Percentiles rank a stretch among this genome's conserved stretches.
Conservation (phyloP, 1,140 invertebrate species). For the Drosophila ohnishii region DNA sequence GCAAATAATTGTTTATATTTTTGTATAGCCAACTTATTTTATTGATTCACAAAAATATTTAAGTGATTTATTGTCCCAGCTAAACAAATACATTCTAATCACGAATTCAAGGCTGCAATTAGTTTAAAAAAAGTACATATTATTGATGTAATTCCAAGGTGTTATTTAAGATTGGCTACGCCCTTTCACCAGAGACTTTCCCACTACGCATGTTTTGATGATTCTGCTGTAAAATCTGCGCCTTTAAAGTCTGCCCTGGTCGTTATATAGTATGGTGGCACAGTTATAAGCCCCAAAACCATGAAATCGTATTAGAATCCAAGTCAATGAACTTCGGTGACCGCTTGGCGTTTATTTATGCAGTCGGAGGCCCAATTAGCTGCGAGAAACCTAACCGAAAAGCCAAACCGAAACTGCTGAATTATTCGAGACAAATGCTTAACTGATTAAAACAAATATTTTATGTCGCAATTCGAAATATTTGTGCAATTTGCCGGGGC, state of each 20-base stretch:
- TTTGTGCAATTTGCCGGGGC: conserved; percentile 53
- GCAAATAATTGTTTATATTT: conserved; percentile 12
- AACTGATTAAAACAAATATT: conserved; percentile 50
- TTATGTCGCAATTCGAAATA: conserved; percentile 46
- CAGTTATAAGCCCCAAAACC: conserved; percentile 49
- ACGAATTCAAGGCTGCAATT: conserved; percentile 11
- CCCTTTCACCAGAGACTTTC: conserved; percentile 41
- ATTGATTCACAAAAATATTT: conserved; percentile 2
- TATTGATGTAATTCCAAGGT: conserved; percentile 1
- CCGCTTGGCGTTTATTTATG: conserved; percentile 39
- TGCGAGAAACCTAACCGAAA: conserved; percentile 20
- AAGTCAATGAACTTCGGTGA: conserved; percentile 49
- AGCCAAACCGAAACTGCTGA: conserved; percentile 16
- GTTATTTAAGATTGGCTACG: neutral
- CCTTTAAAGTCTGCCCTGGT: neutral
- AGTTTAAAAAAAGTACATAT: neutral
- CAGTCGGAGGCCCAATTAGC: conserved; percentile 67
- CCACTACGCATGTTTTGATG: conserved; percentile 5
- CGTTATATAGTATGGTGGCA: conserved; percentile 24
- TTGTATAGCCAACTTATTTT: neutral
- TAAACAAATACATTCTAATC: conserved; percentile 14
- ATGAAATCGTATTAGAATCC: conserved; percentile 53
- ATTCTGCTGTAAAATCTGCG: conserved; percentile 16
- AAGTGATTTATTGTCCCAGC: conserved; percentile 9
- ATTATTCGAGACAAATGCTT: conserved; percentile 40